Conservation (phyloP, 2,888 invertebrate species). For the Drosophila nr. medialis region DNA sequence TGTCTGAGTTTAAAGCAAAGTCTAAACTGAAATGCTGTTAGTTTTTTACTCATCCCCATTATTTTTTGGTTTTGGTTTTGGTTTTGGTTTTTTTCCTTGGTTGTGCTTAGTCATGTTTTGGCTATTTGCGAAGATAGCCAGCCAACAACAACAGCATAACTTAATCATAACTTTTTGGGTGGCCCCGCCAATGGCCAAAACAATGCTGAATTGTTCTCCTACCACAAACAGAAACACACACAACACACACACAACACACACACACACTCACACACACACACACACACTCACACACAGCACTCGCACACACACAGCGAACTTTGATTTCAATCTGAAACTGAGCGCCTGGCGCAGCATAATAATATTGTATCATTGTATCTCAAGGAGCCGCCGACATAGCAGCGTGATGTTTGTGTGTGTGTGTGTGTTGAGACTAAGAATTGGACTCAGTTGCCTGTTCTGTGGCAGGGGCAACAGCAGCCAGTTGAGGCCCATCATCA, state of each 20-base stretch:
- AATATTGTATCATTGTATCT: constrained; percentile 79
- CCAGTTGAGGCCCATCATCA: constrained; percentile 69
- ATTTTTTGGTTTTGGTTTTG: background rate
- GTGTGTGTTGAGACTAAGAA: constrained; percentile 38
- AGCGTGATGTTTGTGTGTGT: constrained; percentile 49
- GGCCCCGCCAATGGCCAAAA: constrained; percentile 74
- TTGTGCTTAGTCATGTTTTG: constrained; percentile 71
- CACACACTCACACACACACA: constrained; percentile 28
- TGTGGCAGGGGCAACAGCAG: constrained; percentile 28
- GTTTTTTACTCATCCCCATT: background rate
- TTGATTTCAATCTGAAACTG: constrained; percentile 76
- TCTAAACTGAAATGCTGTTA: background rate
- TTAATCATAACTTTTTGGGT: constrained; percentile 83
- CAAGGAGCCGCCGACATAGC: constrained; percentile 70
- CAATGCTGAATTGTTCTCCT: constrained; percentile 76
- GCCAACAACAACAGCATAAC: constrained; percentile 59
- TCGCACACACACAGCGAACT: constrained; percentile 35
- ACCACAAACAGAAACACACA: constrained; percentile 37
- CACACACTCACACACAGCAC: constrained; percentile 22
- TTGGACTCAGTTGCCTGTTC: constrained; percentile 21
- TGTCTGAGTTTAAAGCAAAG: background rate
- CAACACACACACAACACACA: constrained; percentile 26
- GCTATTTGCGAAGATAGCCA: constrained; percentile 57
- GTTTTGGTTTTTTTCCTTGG: background rate
- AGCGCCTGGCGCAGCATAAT: constrained; percentile 72